Evolutionary conservation across 1,140 invertebrate genomes (phyloP), one percentile per base, ranked within the genome.

Genomic region (Trachelipus rathkii): DNA sequence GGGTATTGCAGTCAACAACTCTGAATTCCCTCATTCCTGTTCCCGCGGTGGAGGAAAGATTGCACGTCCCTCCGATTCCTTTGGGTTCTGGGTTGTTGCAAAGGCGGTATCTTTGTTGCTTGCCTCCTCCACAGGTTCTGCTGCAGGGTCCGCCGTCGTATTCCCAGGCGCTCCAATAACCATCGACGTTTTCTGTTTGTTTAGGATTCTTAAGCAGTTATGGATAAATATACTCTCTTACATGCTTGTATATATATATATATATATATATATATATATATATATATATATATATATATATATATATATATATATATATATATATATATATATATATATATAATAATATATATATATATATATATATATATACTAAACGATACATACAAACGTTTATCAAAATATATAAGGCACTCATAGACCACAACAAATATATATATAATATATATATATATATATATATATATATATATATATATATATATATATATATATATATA

Each of bases 51-150:
- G 33, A 33, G 33, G 33, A 33, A 6, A 33, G 33, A 6, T 33
- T 33, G 33, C 33, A 33, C 33, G 33, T 33, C 1, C 74, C 71
- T 0, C 86, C 86, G 6, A 81, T 83, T 77, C 86, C 85, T 44
- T 85, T 79, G 0, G 87, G 86, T 7, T 81, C 77, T 0, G 87
- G 87, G 74, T 87, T 85, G 19, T 83, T 85, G 79, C 87, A 88
- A 0, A 85, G 83, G 11, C 87, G 79, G 81, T 82, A 77, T n/a
- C 73, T 72, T 21, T 81, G 77, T 19, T 78, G 60, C 7, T 70
- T 66, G 0, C 84, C 84, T 15, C 82, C 81, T 13, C 82, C 82
- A 66, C 84, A 84, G 10, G 77, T 77, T 15, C 74, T 81, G 44
- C 70, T 79, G 50, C 80, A 81, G 0, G 15, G 24, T 8, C 75